Percentiles rank a stretch among this genome's conserved stretches.
Evolutionary conservation across 2,888 invertebrate genomes (phyloP).

Genomic region (Heptascelio sp.): DNA sequence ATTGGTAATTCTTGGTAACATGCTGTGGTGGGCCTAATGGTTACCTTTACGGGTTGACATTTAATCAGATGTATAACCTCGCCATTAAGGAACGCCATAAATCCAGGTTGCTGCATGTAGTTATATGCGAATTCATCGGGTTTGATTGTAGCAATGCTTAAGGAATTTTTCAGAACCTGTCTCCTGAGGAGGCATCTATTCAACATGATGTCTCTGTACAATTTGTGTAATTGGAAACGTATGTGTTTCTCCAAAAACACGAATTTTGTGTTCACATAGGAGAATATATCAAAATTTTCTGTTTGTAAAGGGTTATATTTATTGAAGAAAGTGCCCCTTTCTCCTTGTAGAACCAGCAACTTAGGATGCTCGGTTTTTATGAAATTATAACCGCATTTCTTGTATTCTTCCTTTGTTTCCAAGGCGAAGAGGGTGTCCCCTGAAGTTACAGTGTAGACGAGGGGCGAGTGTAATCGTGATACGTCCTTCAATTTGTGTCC

Average conservation of each 20-base stretch:
- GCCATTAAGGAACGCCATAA: slow-evolving; percentile 72
- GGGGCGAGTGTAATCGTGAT: neutral
- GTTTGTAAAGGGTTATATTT: too few species aligned
- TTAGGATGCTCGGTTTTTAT: neutral
- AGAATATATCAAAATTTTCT: neutral
- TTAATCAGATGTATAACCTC: slow-evolving; percentile 74
- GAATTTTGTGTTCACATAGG: slow-evolving; percentile 63
- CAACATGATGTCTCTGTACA: too few species aligned
- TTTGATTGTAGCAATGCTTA: slow-evolving; percentile 65
- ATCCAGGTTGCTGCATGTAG: slow-evolving; percentile 71
- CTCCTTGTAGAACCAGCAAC: neutral
- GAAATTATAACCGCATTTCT: too few species aligned
- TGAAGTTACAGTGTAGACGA: neutral
- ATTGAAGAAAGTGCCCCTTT: neutral
- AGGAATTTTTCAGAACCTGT: slow-evolving; percentile 70
- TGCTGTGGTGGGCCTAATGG: slow-evolving; percentile 46
- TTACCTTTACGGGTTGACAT: slow-evolving; percentile 71
- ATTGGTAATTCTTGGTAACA: slow-evolving; percentile 64
- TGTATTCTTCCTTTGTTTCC: neutral
- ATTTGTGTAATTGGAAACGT: slow-evolving; percentile 16
- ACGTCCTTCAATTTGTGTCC: neutral
- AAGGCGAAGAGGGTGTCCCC: neutral
- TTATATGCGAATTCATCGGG: slow-evolving; percentile 57
- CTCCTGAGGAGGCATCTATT: too few species aligned
- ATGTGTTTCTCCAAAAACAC: slow-evolving; percentile 74